These are phyloP conservation scores for Dryobates pubescens DNA, from an alignment of 2,797 vertebrate species.

Conservation along the genomic window DNA sequence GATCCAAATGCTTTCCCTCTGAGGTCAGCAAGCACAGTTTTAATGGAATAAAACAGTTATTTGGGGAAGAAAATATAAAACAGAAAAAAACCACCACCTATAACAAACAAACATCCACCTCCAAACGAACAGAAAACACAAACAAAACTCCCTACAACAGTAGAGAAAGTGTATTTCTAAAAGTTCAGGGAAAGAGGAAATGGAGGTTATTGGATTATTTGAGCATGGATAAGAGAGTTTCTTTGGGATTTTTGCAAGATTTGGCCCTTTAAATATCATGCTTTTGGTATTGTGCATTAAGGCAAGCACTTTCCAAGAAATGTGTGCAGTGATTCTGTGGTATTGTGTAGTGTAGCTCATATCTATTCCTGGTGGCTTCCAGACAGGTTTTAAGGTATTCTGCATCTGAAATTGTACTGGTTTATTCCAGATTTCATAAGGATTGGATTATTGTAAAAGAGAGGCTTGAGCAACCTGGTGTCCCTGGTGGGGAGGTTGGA, in stretches of 20 bases:
- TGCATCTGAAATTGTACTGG: slow-evolving; percentile 54
- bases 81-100: too few species aligned
- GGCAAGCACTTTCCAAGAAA: background rate
- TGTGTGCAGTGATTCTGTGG: background rate
- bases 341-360: slow-evolving; percentile 10
- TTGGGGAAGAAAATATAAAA: background rate
- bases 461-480: background rate
- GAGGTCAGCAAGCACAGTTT: background rate
- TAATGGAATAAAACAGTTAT: background rate
- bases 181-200: background rate
- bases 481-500: too few species aligned
- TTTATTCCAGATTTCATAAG: slow-evolving; percentile 67
- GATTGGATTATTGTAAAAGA: slow-evolving; percentile 70
- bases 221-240: background rate
- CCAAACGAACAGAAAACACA: too few species aligned
- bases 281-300: background rate
- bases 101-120: too few species aligned
- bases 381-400: slow-evolving; percentile 63
- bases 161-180: background rate
- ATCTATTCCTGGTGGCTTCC: slow-evolving; percentile 40
- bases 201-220: background rate
- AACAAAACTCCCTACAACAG: too few species aligned
- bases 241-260: background rate
- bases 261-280: background rate
- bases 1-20: background rate